These are phyloP conservation scores for Biston betularia DNA, from an alignment of 2,888 invertebrate species.

Conservation along the genomic window DNA sequence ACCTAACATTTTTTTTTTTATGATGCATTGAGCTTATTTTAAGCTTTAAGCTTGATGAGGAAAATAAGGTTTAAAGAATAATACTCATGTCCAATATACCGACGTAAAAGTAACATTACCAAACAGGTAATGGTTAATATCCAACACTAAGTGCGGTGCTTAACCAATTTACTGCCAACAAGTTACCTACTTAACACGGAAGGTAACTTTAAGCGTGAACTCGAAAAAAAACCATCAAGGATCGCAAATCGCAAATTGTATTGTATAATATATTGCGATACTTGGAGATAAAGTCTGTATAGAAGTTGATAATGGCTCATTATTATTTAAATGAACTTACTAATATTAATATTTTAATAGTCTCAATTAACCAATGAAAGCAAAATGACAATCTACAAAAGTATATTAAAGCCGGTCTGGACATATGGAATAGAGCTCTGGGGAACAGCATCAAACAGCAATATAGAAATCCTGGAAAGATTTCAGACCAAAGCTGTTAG, in stretches of 20 bases:
- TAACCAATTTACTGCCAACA: not conserved
- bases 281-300: not conserved
- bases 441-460: no score
- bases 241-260: slow-evolving; percentile 17
- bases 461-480: no score
- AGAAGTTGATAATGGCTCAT: not conserved
- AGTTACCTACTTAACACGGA: not conserved
- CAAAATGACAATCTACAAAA: no score
- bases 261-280: slow-evolving; percentile 11
- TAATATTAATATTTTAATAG: not conserved
- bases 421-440: no score
- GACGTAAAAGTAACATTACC: not conserved
- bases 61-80: no score
- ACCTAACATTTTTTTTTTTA: no score
- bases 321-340: not conserved
- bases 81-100: no score
- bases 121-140: not conserved
- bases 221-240: not conserved
- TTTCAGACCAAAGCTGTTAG: no score
- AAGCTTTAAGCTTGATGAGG: no score
- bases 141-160: not conserved
- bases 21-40: no score
- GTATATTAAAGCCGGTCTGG: no score
- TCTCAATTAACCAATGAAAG: no score
- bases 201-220: slow-evolving; percentile 11